These are phyloP conservation scores for Liposcelis brunnea DNA, from an alignment of 2,888 invertebrate species.

Conservation along the genomic window DNA sequence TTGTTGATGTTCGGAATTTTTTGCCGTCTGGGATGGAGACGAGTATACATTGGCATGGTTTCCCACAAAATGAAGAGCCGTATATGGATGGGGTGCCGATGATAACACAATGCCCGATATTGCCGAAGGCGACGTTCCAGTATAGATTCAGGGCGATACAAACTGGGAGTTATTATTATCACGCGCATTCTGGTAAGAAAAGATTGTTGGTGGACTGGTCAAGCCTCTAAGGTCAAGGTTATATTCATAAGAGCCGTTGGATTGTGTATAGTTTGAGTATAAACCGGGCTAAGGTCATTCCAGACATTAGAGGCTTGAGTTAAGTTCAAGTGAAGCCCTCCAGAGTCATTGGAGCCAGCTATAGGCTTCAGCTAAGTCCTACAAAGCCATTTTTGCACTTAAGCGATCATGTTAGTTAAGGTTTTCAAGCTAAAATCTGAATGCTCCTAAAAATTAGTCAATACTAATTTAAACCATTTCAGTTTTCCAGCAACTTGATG, in stretches of 20 bases:
- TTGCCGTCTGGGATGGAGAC: slow-evolving; percentile 47
- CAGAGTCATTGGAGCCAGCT: too few relatives aligned
- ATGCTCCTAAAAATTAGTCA: too few relatives aligned
- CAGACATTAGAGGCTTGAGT: too few relatives aligned
- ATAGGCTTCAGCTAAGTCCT: too few relatives aligned
- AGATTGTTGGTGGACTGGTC: too few relatives aligned
- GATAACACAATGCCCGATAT: slow-evolving; percentile 60
- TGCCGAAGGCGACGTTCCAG: slow-evolving; percentile 46
- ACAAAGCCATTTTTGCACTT: too few relatives aligned
- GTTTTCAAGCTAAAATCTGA: too few relatives aligned
- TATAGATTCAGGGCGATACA: slow-evolving; percentile 50
- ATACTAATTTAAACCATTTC: slow-evolving; percentile 12
- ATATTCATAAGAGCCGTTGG: too few relatives aligned
- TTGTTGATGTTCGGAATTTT: slow-evolving; percentile 54
- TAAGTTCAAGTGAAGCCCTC: too few relatives aligned
- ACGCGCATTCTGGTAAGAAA: slow-evolving; percentile 42
- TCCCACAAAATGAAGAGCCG: slow-evolving; percentile 40
- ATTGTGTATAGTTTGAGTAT: too few relatives aligned
- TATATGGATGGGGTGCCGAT: slow-evolving; percentile 62
- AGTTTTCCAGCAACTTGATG: slow-evolving; percentile 42
- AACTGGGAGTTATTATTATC: slow-evolving; percentile 56
- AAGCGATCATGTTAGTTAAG: too few relatives aligned
- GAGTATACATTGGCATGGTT: slow-evolving; percentile 58
- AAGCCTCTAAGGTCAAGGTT: too few relatives aligned
- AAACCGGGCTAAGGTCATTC: slow-evolving; percentile 12